Base-by-base conservation (phyloP, 2,113 vertebrate species). In the Myotis yumanensis region DNA sequence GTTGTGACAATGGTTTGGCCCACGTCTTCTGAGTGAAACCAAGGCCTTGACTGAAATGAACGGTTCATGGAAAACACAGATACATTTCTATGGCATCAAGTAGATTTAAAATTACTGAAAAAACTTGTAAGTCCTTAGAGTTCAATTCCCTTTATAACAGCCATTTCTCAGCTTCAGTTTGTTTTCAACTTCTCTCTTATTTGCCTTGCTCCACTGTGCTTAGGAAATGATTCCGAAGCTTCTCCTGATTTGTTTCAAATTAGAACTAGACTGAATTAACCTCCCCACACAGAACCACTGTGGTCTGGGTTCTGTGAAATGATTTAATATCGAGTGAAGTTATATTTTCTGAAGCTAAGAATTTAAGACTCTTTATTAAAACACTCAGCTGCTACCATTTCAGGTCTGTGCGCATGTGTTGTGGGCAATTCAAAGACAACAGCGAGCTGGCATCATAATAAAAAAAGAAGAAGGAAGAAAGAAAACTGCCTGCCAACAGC, bases 191-290 rank as follows among this genome's bases (percentile, higher is more conserved):
- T 71, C 68, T 51, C 18, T 57, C 54, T 75, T 85, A 62, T 52
- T 93, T 91, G 86, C 37, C 57, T 89, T 91, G 51, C 43, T 64
- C 87, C 52, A 11, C 30, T 77, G 20, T 79, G 30, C 11, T 57
- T 79, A 91, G 72, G 23, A 89, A 89, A 85, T 90, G 89, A 91
- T 75, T 82, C 77, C 32, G 35, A 40, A 92, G 37, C 37, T 20
- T 93, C 35, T 90, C 51, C 71, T 59, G 48, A 76, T 66, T 68
- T 40, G 77, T 94, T 91, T 87, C 54, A 90, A 83, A 89, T 89
- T 66, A 89, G 82, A 92, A 35, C 84, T 35, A 96, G 90, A 84
- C 57, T 59, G 51, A 95, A 80, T 86, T 95, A 83, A 96, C 51
- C 16, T 80, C 54, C 48, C 0, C 0, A 89, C 82, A 76, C 46